phyloP scores from a whole-genome alignment of 2,888 invertebrate species.

The Calameuta filiformis region DNA sequence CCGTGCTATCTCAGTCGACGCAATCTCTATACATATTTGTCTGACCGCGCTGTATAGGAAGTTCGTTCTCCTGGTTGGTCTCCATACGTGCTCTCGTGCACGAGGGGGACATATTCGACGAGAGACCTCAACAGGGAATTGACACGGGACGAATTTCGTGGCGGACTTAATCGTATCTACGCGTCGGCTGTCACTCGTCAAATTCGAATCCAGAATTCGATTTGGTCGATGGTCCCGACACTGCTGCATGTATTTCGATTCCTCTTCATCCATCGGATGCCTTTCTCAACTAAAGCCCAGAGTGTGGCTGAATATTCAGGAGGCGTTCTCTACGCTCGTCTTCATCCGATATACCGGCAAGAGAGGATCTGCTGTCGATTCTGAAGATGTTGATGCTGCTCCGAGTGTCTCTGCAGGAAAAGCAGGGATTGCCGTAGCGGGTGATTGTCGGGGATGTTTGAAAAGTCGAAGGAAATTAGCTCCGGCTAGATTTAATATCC shows the following conservation, averaged over 20 bases:
- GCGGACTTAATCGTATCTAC: slow-evolving; percentile 39
- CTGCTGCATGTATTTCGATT: slow-evolving; percentile 14
- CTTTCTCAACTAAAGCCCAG: background rate
- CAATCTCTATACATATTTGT: background rate
- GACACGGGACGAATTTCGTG: slow-evolving; percentile 6
- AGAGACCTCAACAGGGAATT: background rate
- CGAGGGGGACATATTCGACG: background rate
- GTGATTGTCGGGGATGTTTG: background rate
- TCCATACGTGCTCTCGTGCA: background rate
- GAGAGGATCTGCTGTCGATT: background rate
- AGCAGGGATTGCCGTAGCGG: background rate
- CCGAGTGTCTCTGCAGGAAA: background rate
- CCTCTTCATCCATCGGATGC: slow-evolving; percentile 8
- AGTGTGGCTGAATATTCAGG: slow-evolving; percentile 52
- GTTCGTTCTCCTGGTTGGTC: background rate
- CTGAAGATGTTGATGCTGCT: background rate
- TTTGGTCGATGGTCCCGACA: slow-evolving; percentile 28
- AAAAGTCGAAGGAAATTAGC: slow-evolving; percentile 53
- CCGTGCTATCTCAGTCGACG: background rate
- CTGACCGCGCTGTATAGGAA: background rate
- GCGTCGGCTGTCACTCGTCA: slow-evolving; percentile 39
- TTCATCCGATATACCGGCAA: slow-evolving; percentile 11
- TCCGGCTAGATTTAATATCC: slow-evolving; percentile 57
- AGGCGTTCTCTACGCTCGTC: slow-evolving; percentile 19
- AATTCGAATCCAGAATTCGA: slow-evolving; percentile 47